Conservation (phyloP, 2,797 vertebrate species). For the Falco biarmicus region DNA sequence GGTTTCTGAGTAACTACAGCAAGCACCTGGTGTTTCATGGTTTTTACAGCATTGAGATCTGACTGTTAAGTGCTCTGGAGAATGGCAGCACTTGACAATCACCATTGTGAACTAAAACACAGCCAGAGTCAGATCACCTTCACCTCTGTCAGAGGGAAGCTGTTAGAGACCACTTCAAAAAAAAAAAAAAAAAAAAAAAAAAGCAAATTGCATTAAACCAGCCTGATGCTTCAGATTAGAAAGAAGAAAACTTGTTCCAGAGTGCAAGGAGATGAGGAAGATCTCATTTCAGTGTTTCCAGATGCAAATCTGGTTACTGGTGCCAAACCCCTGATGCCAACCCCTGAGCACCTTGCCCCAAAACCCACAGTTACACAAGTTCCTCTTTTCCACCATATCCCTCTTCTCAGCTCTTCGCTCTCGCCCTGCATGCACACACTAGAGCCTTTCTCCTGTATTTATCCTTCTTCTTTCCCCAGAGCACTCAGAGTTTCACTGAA, state of each 20-base stretch:
- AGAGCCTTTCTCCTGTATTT: not conserved
- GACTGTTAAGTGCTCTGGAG: too few relatives aligned
- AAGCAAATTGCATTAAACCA: not conserved
- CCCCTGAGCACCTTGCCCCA: not conserved
- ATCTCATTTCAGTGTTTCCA: not conserved
- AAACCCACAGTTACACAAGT: not conserved
- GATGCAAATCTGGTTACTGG: not conserved
- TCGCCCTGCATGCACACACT: not conserved
- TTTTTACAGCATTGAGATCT: not conserved
- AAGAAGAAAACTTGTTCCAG: not conserved
- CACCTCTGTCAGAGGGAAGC: not conserved
- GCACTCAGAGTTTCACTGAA: not conserved
- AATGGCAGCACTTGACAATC: not conserved
- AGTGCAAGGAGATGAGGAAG: not conserved
- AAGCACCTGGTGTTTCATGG: not conserved
- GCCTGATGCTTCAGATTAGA: not conserved
- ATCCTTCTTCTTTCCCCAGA: not conserved
- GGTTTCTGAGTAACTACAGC: not conserved
- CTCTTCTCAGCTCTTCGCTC: not conserved
- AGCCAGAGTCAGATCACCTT: not conserved
- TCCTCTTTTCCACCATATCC: not conserved
- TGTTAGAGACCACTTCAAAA: too few relatives aligned
- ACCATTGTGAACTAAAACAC: not conserved
- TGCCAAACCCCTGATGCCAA: not conserved
- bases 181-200: too few relatives aligned